Evolutionary conservation across 2,888 invertebrate genomes (phyloP).

Genomic region (Nymphalis urticae): DNA sequence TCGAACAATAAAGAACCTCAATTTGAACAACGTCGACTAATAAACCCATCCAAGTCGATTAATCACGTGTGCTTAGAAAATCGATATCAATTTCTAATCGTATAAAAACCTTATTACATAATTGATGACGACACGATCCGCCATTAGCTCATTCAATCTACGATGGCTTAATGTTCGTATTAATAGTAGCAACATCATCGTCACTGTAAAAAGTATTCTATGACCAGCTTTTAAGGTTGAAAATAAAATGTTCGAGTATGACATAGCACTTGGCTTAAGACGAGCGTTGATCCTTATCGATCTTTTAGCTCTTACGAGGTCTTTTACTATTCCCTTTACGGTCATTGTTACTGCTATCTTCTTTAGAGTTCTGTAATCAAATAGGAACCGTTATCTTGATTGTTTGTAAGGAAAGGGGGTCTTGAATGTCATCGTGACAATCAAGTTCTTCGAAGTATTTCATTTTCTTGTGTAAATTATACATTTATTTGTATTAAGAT

Average conservation of each 20-base stretch:
- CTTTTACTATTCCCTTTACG: conserved; percentile 32
- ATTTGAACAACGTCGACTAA: background rate
- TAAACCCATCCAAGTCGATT: background rate
- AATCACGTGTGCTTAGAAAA: background rate
- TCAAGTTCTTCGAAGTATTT: too few species aligned
- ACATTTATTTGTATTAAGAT: too few species aligned
- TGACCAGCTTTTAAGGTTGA: background rate
- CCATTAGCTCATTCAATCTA: conserved; percentile 33
- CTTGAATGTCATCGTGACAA: background rate
- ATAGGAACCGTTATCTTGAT: conserved; percentile 1
- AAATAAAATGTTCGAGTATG: background rate
- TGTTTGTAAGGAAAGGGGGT: background rate
- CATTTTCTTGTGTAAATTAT: too few species aligned
- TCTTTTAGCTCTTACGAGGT: conserved; percentile 28
- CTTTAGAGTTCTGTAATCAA: conserved; percentile 11
- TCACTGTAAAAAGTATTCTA: conserved; percentile 8
- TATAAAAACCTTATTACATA: conserved; percentile 25
- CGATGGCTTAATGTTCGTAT: conserved; percentile 31
- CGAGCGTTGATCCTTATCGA: conserved; percentile 38
- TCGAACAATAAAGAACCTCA: too few species aligned
- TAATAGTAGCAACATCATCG: conserved; percentile 15
- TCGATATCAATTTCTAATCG: conserved; percentile 1
- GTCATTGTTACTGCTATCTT: conserved; percentile 24
- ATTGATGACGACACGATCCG: conserved; percentile 23
- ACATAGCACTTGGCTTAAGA: conserved; percentile 23